phyloP scores from a whole-genome alignment of 1,140 invertebrate species.

The Diachasmimorpha longicaudata region DNA sequence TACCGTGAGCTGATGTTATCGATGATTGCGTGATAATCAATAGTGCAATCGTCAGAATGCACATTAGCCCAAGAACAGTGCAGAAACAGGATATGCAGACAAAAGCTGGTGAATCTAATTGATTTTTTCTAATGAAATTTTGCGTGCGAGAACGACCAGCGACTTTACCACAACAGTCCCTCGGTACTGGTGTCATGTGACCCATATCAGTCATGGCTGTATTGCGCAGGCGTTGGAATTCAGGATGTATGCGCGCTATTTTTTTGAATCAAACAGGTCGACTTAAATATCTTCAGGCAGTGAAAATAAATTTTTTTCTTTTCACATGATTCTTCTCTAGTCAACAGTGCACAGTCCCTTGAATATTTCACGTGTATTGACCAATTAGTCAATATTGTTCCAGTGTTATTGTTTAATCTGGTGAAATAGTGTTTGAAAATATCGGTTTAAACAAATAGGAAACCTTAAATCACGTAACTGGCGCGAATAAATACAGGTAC shows the following conservation, averaged over 20 bases:
- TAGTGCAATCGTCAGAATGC: slow-evolving; percentile 43
- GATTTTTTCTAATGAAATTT: slow-evolving; percentile 5
- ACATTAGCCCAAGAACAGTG: slow-evolving; percentile 43
- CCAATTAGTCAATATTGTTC: neutral
- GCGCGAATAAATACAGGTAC: neutral
- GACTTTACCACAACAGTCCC: neutral
- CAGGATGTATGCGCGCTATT: neutral
- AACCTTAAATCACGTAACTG: neutral
- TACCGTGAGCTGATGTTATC: slow-evolving; percentile 32
- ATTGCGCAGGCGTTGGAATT: neutral
- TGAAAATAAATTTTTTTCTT: too few species aligned
- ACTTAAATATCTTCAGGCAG: neutral
- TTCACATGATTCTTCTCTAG: too few species aligned
- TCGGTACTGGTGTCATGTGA: neutral
- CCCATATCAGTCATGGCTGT: neutral
- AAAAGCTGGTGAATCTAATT: slow-evolving; percentile 34
- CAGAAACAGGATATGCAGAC: slow-evolving; percentile 47
- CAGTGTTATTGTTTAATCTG: neutral
- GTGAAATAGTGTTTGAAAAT: neutral
- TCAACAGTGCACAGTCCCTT: neutral
- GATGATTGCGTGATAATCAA: slow-evolving; percentile 41
- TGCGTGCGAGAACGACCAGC: neutral
- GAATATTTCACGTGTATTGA: neutral
- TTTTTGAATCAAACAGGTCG: slow-evolving; percentile 4
- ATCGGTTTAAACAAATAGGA: neutral